These are phyloP conservation scores for Candoia aspera DNA, from an alignment of 2,113 vertebrate genomes.

Conservation along the genomic window DNA sequence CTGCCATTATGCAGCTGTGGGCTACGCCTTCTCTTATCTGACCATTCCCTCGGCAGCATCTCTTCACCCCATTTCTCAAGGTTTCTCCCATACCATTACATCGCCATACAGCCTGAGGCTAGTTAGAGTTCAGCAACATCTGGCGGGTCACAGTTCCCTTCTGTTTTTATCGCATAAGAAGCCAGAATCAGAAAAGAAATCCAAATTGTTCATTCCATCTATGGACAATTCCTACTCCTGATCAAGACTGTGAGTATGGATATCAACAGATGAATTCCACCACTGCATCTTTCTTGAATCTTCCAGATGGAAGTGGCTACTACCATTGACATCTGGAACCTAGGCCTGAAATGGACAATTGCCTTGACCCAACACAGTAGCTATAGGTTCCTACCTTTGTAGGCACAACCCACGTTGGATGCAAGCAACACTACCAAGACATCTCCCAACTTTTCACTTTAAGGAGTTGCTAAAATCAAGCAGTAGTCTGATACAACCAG, in stretches of 20 bases:
- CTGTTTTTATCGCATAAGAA: background rate
- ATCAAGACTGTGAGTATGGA: background rate
- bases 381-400: background rate
- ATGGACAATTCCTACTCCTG: background rate
- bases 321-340: background rate
- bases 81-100: too few species aligned
- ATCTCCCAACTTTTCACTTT: background rate
- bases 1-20: too few species aligned
- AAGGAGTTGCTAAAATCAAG: slow-evolving; percentile 57
- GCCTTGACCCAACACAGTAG: background rate
- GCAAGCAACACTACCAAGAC: background rate
- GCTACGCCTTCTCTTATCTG: too few species aligned
- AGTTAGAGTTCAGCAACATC: background rate
- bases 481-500: slow-evolving; percentile 53
- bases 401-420: too few species aligned
- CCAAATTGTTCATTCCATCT: too few species aligned
- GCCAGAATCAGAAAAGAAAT: background rate
- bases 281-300: background rate
- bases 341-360: background rate
- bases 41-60: too few species aligned
- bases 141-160: background rate
- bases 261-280: background rate
- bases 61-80: too few species aligned
- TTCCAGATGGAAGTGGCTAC: too few species aligned
- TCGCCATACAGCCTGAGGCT: background rate